Conservation (phyloP, 1,140 invertebrate genomes). For the Heterodera schachtii region DNA sequence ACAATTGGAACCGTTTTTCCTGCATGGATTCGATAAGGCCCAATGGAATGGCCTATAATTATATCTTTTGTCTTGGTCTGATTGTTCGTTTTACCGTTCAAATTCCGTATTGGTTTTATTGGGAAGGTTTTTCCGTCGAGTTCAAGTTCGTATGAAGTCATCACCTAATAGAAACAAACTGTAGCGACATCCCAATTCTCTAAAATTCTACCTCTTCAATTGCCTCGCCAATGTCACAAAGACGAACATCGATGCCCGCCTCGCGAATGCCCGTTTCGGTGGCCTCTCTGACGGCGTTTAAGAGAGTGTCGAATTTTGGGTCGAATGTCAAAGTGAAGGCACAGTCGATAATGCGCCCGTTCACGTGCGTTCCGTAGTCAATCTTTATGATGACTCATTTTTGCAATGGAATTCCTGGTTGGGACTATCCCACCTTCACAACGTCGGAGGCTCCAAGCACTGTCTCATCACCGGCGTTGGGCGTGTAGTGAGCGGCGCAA, state of each 20-base stretch:
- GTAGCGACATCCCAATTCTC: neutral
- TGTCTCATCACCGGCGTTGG: slow-evolving; percentile 94
- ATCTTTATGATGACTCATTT: slow-evolving; percentile 69
- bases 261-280: slow-evolving; percentile 93
- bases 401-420: too few species aligned
- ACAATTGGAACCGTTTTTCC: slow-evolving; percentile 99
- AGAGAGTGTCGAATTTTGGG: slow-evolving; percentile 89
- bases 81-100: slow-evolving; percentile 52
- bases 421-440: slow-evolving; percentile 73
- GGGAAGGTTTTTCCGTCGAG: slow-evolving; percentile 93
- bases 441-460: slow-evolving; percentile 94
- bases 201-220: slow-evolving; percentile 78
- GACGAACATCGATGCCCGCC: slow-evolving; percentile 91
- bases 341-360: slow-evolving; percentile 96
- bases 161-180: slow-evolving; percentile 71
- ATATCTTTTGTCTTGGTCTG: neutral
- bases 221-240: slow-evolving; percentile 94
- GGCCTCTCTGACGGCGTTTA: slow-evolving; percentile 93
- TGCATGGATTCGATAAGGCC: slow-evolving; percentile 94
- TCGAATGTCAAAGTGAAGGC: slow-evolving; percentile 97
- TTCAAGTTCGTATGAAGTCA: slow-evolving; percentile 99
- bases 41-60: slow-evolving; percentile 95
- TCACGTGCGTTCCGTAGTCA: slow-evolving; percentile 98
- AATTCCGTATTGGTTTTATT: slow-evolving; percentile 94
- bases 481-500: slow-evolving; percentile 98